phyloP scores from a whole-genome alignment of 2,888 invertebrate species.

The Ecliptopera silaceata region DNA sequence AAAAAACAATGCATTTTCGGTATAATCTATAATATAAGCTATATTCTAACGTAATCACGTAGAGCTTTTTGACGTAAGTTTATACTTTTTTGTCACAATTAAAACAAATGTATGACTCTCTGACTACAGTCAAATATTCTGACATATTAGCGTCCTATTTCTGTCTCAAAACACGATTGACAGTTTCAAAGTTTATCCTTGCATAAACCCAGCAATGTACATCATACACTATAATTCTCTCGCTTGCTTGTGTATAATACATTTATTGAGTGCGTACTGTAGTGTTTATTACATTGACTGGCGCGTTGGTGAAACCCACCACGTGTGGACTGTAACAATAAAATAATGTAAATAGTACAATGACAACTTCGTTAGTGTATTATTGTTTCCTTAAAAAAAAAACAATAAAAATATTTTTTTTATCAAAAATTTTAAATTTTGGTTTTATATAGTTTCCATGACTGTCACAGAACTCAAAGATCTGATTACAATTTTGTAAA shows the following conservation, averaged over 20 bases:
- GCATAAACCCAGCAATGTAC: conserved; percentile 9
- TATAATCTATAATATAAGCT: too few relatives aligned
- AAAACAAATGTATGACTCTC: too few relatives aligned
- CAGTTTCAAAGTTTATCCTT: not conserved
- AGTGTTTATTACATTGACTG: conserved; percentile 39
- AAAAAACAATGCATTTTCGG: too few relatives aligned
- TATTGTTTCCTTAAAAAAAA: not conserved
- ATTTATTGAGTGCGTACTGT: conserved; percentile 44
- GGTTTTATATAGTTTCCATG: not conserved
- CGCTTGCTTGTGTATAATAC: conserved; percentile 8
- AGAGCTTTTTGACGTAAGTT: too few relatives aligned
- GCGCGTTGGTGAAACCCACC: conserved; percentile 3
- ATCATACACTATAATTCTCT: not conserved
- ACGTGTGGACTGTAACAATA: not conserved
- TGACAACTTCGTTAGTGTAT: too few relatives aligned
- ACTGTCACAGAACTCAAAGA: conserved; percentile 8
- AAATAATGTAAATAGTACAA: too few relatives aligned
- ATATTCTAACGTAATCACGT: too few relatives aligned
- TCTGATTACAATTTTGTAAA: conserved; percentile 9
- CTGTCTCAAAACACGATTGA: too few relatives aligned
- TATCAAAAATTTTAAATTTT: not conserved
- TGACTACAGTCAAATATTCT: too few relatives aligned
- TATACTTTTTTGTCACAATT: too few relatives aligned
- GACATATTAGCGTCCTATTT: too few relatives aligned
- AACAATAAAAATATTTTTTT: not conserved